A percentile compares a stretch with the other conserved stretches of the same genome.
Conservation (phyloP, 2,113 vertebrate genomes). For the Lophura nycthemera region DNA sequence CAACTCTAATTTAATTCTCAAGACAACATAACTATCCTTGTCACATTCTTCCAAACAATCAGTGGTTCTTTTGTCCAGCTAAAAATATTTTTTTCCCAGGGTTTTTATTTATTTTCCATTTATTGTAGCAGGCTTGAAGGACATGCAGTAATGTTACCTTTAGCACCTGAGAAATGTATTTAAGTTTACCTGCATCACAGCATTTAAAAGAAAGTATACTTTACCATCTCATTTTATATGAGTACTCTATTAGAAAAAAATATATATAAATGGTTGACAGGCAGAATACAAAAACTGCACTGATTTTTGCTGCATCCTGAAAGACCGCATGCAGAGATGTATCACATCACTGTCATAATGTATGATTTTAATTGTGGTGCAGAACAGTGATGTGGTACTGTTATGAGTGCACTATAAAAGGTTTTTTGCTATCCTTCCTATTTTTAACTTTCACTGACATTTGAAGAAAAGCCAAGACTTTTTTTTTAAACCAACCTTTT, state of each 20-base stretch:
- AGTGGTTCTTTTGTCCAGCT: not conserved
- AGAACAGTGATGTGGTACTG: not conserved
- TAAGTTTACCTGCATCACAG: not conserved
- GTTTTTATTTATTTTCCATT: not conserved
- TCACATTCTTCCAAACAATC: not conserved
- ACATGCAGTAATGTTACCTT: not conserved
- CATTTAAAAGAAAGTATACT: not conserved
- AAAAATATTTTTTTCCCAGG: not conserved
- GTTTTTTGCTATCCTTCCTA: constrained; percentile 26
- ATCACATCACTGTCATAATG: constrained; percentile 22
- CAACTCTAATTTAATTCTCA: not conserved
- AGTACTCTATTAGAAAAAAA: not conserved
- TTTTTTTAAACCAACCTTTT: not conserved
- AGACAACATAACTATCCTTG: not conserved
- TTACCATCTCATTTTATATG: not conserved
- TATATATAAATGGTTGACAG: not conserved
- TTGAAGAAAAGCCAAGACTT: not conserved
- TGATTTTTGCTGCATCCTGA: not conserved
- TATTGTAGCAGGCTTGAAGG: not conserved
- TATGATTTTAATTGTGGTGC: constrained; percentile 23
- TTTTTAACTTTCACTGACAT: constrained; percentile 26
- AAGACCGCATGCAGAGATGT: constrained; percentile 23
- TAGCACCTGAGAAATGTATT: not conserved
- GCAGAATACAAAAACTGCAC: not conserved
- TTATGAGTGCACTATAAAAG: constrained; percentile 37